Conservation (phyloP, 2,888 invertebrate species). For the Anoncus sp. region DNA sequence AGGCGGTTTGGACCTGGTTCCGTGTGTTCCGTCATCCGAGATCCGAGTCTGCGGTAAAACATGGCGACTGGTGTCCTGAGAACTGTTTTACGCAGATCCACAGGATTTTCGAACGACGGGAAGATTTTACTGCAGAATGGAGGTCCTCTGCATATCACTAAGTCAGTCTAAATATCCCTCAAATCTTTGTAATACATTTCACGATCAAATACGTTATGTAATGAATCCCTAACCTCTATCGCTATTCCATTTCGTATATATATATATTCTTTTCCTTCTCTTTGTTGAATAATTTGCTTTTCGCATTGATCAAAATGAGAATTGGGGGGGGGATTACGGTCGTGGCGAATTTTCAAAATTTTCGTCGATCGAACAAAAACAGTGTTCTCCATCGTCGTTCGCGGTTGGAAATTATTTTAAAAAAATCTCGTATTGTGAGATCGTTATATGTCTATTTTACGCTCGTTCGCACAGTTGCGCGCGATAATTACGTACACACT, state of each 20-base stretch:
- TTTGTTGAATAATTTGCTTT: too few relatives aligned
- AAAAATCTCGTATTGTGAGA: too few relatives aligned
- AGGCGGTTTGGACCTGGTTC: neutral
- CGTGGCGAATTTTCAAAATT: too few relatives aligned
- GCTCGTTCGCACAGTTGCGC: too few relatives aligned
- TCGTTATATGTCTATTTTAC: too few relatives aligned
- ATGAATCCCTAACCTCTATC: slow-evolving; percentile 67
- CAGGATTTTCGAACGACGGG: slow-evolving; percentile 82
- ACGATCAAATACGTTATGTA: slow-evolving; percentile 69
- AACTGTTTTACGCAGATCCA: slow-evolving; percentile 86
- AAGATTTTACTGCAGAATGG: slow-evolving; percentile 83
- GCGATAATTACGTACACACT: too few relatives aligned
- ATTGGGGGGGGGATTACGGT: too few relatives aligned
- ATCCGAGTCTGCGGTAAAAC: slow-evolving; percentile 64
- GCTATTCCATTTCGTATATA: slow-evolving; percentile 13
- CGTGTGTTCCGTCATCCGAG: slow-evolving; percentile 9
- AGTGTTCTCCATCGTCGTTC: too few relatives aligned
- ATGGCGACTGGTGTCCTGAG: slow-evolving; percentile 81
- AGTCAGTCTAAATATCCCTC: slow-evolving; percentile 82
- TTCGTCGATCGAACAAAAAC: too few relatives aligned
- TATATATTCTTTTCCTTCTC: neutral
- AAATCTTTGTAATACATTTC: slow-evolving; percentile 45
- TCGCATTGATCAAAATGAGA: too few relatives aligned
- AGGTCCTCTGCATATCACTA: slow-evolving; percentile 84
- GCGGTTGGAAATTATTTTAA: too few relatives aligned